Evolutionary conservation across 2,113 vertebrate species (phyloP).

Genomic region (Oceanodroma tethys): DNA sequence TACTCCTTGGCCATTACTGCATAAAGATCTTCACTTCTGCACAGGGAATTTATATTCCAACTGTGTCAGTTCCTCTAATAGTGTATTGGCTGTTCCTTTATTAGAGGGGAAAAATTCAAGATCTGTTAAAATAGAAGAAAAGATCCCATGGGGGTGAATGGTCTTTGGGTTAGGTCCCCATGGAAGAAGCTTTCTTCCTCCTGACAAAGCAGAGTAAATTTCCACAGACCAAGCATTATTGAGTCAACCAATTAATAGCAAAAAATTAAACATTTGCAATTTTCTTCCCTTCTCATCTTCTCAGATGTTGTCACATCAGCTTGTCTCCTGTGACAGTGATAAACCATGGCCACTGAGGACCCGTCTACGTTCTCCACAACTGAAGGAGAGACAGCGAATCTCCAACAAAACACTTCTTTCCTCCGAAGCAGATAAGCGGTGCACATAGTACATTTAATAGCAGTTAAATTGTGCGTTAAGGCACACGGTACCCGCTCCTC

Average conservation of each 20-base stretch:
- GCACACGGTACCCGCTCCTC: not conserved
- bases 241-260: not conserved
- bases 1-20: not conserved
- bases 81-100: not conserved
- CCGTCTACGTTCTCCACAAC: fast-evolving
- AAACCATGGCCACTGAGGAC: not conserved
- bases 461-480: not conserved
- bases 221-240: not conserved
- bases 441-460: not conserved
- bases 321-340: not conserved
- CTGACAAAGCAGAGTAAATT: not conserved
- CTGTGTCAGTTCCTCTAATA: not conserved
- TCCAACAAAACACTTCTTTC: not conserved
- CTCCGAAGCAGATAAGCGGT: not conserved
- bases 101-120: not conserved
- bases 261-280: not conserved
- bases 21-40: not conserved
- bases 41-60: not conserved
- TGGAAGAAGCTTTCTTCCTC: not conserved
- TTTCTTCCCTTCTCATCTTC: not conserved
- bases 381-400: fast-evolving
- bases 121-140: not conserved
- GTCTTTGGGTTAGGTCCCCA: not conserved
- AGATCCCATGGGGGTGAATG: not conserved
- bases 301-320: not conserved